Percentiles rank a stretch among this genome's conserved stretches.
These are phyloP conservation scores for Aselliscus stoliczkanus DNA, from an alignment of 2,797 vertebrate species.

Conservation along the genomic window DNA sequence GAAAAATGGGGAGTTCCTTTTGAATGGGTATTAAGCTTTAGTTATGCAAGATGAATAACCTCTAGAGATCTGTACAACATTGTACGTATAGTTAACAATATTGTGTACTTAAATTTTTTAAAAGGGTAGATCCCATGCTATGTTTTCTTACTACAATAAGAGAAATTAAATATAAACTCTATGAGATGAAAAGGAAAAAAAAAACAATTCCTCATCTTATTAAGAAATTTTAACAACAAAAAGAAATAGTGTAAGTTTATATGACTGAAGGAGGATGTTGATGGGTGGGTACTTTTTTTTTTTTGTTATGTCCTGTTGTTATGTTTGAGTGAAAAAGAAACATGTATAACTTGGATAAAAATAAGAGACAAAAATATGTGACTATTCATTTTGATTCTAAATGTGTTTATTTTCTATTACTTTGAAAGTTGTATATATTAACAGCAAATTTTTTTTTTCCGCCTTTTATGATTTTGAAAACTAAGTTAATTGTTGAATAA, in stretches of 20 bases:
- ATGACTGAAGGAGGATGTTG: not conserved
- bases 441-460: not conserved
- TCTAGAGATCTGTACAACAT: not conserved
- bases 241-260: not conserved
- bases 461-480: not conserved
- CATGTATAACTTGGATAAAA: not conserved
- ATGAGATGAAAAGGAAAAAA: not conserved
- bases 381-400: not conserved
- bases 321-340: not conserved
- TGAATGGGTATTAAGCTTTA: not conserved
- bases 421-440: not conserved
- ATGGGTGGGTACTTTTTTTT: not conserved
- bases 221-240: not conserved
- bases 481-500: not conserved
- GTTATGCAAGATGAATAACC: not conserved
- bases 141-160: not conserved
- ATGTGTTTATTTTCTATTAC: not conserved
- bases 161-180: not conserved
- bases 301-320: not conserved
- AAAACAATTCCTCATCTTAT: not conserved
- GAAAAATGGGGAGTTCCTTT: not conserved
- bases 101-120: not conserved
- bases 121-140: not conserved
- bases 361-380: not conserved
- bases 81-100: not conserved